Percentiles rank a stretch among this genome's conserved stretches.
Conservation (phyloP, 2,888 invertebrate species). For the Macropis europaea region DNA sequence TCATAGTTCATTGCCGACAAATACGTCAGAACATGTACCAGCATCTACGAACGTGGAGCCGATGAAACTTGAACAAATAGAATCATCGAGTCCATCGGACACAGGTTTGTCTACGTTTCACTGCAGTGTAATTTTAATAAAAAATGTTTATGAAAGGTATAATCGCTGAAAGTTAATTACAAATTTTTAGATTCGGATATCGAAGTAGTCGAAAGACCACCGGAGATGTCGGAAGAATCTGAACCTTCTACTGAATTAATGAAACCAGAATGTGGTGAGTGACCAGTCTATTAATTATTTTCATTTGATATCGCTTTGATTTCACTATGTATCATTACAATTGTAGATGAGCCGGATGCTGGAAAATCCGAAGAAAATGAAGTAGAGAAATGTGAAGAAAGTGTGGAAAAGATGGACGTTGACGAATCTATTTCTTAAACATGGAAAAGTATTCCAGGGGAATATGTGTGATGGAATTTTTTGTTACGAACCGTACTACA, state of each 20-base stretch:
- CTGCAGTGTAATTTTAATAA: neutral
- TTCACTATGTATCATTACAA: neutral
- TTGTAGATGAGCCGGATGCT: neutral
- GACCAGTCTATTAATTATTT: neutral
- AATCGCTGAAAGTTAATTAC: neutral
- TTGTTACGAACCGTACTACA: conserved; percentile 19
- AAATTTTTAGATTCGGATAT: conserved; percentile 74
- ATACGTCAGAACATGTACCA: neutral
- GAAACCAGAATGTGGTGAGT: conserved; percentile 23
- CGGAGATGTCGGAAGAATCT: conserved; percentile 59
- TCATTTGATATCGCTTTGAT: neutral
- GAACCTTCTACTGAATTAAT: conserved; percentile 32
- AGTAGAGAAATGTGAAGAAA: neutral
- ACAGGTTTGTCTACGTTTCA: conserved; percentile 58
- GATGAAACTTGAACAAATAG: conserved; percentile 39
- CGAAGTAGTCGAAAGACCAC: conserved; percentile 75
- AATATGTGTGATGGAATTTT: conserved; percentile 5
- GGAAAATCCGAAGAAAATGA: neutral
- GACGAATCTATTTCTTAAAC: conserved; percentile 34
- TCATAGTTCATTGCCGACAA: neutral
- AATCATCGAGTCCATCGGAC: conserved; percentile 63
- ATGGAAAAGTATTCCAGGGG: neutral
- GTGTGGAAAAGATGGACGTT: conserved; percentile 48
- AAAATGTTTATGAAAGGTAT: neutral
- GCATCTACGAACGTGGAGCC: neutral